These are phyloP conservation scores for Clostera curtula DNA, from an alignment of 2,888 invertebrate genomes.

Conservation along the genomic window DNA sequence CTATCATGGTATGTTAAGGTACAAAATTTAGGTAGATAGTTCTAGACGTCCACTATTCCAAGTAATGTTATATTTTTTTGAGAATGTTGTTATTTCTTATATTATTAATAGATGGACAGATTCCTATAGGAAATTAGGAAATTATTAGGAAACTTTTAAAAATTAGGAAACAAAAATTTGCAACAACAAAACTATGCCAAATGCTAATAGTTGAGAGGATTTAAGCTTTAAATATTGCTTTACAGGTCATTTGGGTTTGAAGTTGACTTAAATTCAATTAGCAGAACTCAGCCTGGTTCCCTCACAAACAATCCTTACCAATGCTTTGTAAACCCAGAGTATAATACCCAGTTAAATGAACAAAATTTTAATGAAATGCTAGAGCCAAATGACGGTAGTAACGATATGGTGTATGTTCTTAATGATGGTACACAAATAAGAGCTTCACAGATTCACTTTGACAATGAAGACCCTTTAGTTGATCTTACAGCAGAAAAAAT, in stretches of 20 bases:
- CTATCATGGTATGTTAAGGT: too few relatives aligned
- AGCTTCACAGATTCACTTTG: constrained; percentile 66
- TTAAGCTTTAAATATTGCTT: constrained; percentile 4
- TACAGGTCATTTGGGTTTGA: constrained; percentile 57
- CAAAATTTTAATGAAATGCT: constrained; percentile 33
- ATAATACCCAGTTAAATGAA: constrained; percentile 23
- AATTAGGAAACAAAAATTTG: too few relatives aligned
- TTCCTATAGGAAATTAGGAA: too few relatives aligned
- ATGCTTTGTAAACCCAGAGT: constrained; percentile 51
- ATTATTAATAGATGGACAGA: too few relatives aligned
- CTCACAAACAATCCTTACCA: constrained; percentile 57
- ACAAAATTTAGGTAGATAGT: too few relatives aligned
- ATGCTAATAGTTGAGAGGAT: neutral
- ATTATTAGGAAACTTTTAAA: too few relatives aligned
- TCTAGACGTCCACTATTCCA: too few relatives aligned
- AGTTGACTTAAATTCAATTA: constrained; percentile 55
- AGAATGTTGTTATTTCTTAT: too few relatives aligned
- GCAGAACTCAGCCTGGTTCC: constrained; percentile 51
- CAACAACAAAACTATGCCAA: too few relatives aligned
- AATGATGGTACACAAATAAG: constrained; percentile 65
- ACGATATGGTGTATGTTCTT: constrained; percentile 50
- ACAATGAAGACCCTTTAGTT: constrained; percentile 56
- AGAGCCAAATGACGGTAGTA: constrained; percentile 24
- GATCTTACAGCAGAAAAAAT: constrained; percentile 55
- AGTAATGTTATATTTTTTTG: too few relatives aligned